Evolutionary conservation across 2,888 invertebrate species (phyloP).

Genomic region (Tenthredo notha): DNA sequence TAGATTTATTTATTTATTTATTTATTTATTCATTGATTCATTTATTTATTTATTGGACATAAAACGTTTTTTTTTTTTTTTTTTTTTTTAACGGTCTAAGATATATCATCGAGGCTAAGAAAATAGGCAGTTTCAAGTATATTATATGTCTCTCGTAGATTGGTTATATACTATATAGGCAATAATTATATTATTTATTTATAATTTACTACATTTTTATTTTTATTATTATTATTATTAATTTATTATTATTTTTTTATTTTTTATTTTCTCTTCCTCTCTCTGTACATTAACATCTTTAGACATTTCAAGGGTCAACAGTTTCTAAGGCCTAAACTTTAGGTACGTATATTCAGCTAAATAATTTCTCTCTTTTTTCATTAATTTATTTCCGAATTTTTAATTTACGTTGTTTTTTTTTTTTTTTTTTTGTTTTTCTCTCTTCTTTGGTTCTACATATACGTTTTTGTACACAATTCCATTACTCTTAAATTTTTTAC

Average conservation of each 20-base stretch:
- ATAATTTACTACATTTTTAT: constrained; percentile 24
- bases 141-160: constrained; percentile 14
- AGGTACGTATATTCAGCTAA: constrained; percentile 68
- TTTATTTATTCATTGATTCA: not conserved
- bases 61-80: not conserved
- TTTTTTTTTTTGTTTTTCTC: not conserved
- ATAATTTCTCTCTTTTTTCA: constrained; percentile 46
- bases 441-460: too few species aligned
- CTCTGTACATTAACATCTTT: constrained; percentile 68
- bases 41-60: not conserved
- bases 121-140: constrained; percentile 51
- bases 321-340: constrained; percentile 72
- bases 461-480: constrained; percentile 37
- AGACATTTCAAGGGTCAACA: constrained; percentile 71
- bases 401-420: constrained; percentile 24
- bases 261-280: constrained; percentile 21
- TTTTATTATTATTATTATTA: constrained; percentile 47
- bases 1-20: not conserved
- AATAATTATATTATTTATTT: constrained; percentile 21
- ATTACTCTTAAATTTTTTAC: not conserved
- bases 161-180: constrained; percentile 3
- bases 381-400: constrained; percentile 35
- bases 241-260: constrained; percentile 22
- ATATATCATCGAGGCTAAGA: constrained; percentile 41
- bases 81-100: constrained; percentile 11